These are phyloP conservation scores for Artemisiospiza belli DNA, from an alignment of 2,113 vertebrate species.

Conservation along the genomic window DNA sequence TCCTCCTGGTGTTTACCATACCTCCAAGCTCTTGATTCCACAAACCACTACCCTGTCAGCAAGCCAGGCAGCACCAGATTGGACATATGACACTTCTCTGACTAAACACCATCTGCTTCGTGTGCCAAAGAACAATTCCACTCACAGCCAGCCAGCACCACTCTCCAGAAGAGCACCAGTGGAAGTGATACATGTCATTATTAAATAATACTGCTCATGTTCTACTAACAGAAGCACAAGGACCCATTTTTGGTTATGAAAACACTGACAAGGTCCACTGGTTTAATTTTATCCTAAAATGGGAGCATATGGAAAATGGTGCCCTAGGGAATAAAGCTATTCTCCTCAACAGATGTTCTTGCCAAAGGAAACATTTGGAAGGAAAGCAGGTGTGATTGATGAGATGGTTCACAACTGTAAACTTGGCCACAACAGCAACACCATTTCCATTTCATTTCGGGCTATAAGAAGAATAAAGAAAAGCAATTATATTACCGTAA, in stretches of 20 bases:
- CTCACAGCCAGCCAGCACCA: not conserved
- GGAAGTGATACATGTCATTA: not conserved
- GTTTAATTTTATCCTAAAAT: slow-evolving; percentile 22
- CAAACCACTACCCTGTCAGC: not conserved
- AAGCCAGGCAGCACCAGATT: not conserved
- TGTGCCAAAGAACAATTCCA: not conserved
- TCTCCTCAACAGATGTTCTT: slow-evolving; percentile 39
- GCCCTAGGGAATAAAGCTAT: not conserved
- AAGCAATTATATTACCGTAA: not conserved
- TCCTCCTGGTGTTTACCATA: not conserved
- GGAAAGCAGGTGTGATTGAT: slow-evolving; percentile 37
- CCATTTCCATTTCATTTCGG: not conserved
- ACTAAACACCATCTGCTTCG: not conserved
- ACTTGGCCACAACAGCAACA: not conserved
- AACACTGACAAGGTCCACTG: slow-evolving; percentile 17
- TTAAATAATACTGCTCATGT: not conserved
- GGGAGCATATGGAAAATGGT: not conserved
- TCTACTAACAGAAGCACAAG: not conserved
- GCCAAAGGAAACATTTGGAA: not conserved
- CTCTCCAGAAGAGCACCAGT: not conserved
- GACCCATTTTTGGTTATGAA: slow-evolving; percentile 11
- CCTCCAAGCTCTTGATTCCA: not conserved
- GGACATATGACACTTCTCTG: not conserved
- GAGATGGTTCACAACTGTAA: not conserved
- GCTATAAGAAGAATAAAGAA: not conserved